Conservation (phyloP, 2,113 vertebrate genomes). For the Takifugu flavidus region DNA sequence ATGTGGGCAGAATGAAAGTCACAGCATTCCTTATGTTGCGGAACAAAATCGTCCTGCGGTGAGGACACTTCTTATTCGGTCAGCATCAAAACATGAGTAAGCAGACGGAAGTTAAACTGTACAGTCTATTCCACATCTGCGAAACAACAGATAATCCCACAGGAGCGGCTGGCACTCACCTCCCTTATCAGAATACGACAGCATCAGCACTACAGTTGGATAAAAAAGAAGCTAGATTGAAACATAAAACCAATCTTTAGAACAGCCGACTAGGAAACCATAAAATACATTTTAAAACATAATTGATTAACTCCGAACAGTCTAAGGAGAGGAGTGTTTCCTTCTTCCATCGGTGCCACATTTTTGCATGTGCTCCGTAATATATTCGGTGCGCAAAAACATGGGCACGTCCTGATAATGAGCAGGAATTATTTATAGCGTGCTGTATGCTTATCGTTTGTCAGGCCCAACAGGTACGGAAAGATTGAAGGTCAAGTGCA, state of each 20-base stretch:
- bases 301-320: background rate
- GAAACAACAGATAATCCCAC: constrained; percentile 31
- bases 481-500: constrained; percentile 65
- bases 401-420: constrained; percentile 66
- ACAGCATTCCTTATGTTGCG: constrained; percentile 53
- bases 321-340: background rate
- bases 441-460: constrained; percentile 64
- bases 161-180: constrained; percentile 20
- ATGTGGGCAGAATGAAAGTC: constrained; percentile 56
- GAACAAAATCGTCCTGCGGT: constrained; percentile 47
- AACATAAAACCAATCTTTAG: constrained; percentile 16
- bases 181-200: constrained; percentile 26
- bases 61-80: constrained; percentile 40
- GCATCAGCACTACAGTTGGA: constrained; percentile 16
- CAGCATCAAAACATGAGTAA: constrained; percentile 54
- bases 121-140: constrained; percentile 24
- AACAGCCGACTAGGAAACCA: background rate
- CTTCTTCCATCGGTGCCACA: background rate
- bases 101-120: constrained; percentile 27
- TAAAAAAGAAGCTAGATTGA: constrained; percentile 11
- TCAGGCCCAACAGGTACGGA: constrained; percentile 63
- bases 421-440: constrained; percentile 73
- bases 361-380: constrained; percentile 63
- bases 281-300: background rate
- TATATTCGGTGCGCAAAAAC: constrained; percentile 70